phyloP scores from a whole-genome alignment of 2,797 vertebrate genomes.

The Mormyrops attenuatus region DNA sequence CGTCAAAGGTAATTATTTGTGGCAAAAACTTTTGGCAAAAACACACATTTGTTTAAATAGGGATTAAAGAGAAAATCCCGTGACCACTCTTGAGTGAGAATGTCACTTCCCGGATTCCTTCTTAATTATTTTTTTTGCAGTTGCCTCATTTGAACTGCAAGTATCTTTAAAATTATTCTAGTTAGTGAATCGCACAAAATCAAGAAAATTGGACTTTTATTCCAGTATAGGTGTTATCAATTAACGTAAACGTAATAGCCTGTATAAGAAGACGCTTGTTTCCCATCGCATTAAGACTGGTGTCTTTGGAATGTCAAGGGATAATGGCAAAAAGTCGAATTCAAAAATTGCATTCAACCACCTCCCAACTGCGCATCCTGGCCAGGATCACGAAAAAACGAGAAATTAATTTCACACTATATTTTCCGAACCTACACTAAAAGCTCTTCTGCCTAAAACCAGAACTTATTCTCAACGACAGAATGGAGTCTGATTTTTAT shows the following conservation, averaged over 20 bases:
- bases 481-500: not conserved
- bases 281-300: not conserved
- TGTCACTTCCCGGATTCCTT: not conserved
- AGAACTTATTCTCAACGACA: not conserved
- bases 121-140: not conserved
- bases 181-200: not conserved
- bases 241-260: not conserved
- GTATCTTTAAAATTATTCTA: not conserved
- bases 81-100: not conserved
- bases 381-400: not conserved
- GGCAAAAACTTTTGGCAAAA: not conserved
- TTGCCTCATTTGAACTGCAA: not conserved
- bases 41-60: not conserved
- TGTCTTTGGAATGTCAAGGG: not conserved
- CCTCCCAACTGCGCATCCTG: not conserved
- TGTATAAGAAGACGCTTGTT: not conserved
- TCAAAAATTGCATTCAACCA: not conserved
- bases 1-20: not conserved
- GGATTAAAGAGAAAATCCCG: not conserved
- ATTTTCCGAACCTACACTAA: not conserved
- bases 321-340: not conserved
- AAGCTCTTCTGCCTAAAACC: not conserved
- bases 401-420: not conserved
- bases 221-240: not conserved
- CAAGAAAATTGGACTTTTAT: not conserved